These are phyloP conservation scores for Tokudaia tokunoshimensis DNA, from an alignment of 2,797 vertebrate species.

Conservation along the genomic window DNA sequence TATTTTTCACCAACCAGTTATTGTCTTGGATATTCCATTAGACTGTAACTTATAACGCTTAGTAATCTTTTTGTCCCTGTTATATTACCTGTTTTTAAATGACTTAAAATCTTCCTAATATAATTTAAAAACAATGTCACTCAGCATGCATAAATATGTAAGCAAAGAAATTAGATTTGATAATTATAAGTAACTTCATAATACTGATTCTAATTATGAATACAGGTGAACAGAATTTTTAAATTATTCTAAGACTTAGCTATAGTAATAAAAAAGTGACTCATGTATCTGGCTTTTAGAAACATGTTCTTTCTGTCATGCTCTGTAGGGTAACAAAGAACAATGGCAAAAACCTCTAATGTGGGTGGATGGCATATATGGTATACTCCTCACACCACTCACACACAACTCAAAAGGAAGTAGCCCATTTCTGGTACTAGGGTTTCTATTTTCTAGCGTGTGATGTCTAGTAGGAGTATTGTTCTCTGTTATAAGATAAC, in stretches of 20 bases:
- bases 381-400: not conserved
- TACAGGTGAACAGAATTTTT: conserved; percentile 2
- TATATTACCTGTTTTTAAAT: not conserved
- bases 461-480: not conserved
- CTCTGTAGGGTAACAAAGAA: not conserved
- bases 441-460: not conserved
- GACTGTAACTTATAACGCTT: not conserved
- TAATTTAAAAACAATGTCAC: conserved; percentile 10
- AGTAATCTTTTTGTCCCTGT: not conserved
- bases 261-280: not conserved
- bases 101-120: not conserved
- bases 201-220: not conserved
- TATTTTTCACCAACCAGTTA: not conserved
- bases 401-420: not conserved
- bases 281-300: not conserved
- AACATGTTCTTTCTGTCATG: not conserved
- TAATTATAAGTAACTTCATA: conserved; percentile 11
- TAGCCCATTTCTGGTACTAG: not conserved
- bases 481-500: not conserved
- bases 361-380: not conserved
- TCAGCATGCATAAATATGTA: not conserved
- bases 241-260: not conserved
- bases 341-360: not conserved
- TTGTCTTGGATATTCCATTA: not conserved
- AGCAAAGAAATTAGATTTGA: not conserved